A percentile compares a stretch with the other conserved stretches of the same genome.
phyloP scores from a whole-genome alignment of 2,888 invertebrate species.

The Melolontha melolontha region DNA sequence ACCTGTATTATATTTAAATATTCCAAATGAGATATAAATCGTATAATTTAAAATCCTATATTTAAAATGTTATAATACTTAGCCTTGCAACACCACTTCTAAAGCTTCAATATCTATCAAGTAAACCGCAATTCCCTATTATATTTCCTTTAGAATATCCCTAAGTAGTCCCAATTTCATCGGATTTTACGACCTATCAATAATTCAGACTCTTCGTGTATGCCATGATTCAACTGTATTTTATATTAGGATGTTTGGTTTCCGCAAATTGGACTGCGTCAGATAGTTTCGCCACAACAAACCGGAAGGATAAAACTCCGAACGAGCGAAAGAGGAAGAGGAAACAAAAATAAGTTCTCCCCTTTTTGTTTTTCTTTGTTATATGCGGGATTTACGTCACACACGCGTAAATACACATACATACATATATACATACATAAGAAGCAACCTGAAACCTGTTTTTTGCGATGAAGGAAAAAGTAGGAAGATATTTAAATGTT shows the following conservation, averaged over 20 bases:
- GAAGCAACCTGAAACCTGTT: slow-evolving; percentile 15
- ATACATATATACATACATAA: too few relatives aligned
- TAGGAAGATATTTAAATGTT: slow-evolving; percentile 29
- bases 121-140: too few relatives aligned
- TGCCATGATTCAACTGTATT: slow-evolving; percentile 23
- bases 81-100: too few relatives aligned
- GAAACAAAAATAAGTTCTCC: slow-evolving; percentile 23
- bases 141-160: too few relatives aligned
- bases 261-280: slow-evolving; percentile 24
- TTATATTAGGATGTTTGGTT: slow-evolving; percentile 26
- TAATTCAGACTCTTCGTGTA: slow-evolving; percentile 23
- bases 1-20: too few relatives aligned
- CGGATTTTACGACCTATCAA: slow-evolving; percentile 11
- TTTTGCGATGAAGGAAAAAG: slow-evolving; percentile 26
- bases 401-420: not conserved
- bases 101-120: too few relatives aligned
- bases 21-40: too few relatives aligned
- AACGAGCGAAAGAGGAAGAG: slow-evolving; percentile 9
- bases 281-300: slow-evolving; percentile 15
- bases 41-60: too few relatives aligned
- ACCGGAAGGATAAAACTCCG: slow-evolving; percentile 34
- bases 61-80: too few relatives aligned
- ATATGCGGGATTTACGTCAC: slow-evolving; percentile 19
- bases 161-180: too few relatives aligned
- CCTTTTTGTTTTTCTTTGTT: slow-evolving; percentile 19